Base-by-base conservation (phyloP, 2,888 invertebrate species). In the Apamea epomidion region DNA sequence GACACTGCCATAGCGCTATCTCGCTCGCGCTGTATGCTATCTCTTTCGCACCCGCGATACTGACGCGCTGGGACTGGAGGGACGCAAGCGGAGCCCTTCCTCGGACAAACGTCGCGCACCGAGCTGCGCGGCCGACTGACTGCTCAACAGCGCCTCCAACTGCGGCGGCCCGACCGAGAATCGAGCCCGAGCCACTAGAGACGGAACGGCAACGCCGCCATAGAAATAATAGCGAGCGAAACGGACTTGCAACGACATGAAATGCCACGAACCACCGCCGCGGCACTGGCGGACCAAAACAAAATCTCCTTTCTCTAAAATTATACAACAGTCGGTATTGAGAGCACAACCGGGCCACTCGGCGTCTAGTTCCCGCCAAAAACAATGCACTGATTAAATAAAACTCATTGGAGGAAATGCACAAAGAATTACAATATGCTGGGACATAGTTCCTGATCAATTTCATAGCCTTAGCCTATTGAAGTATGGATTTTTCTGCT, bases 61-160 rank as follows among this genome's bases (percentile, higher is more conserved):
- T 79, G 84, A 73, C 87, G 86, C 90, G 85, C 89, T 85, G 85
- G 88, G 92, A 90, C 91, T 91, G 90, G 92, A 92, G 93, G 93
- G 94, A 94, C 93, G 93, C 92, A 90, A 92, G 91, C 93, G 92
- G 94, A 94, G 93, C 93, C 95, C 94, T 95, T 87, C 93, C 94
- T 92, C 94, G 94, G 93, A 96, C 96, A 94, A 95, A 96, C 97
- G 97, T 97, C 97, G 97, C 96, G 96, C 95, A 96, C 96, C 95
- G 92, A 96, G 96, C 94, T 96, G 97, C 97, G 97, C 97, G 96
- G 94, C 96, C 94, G 96, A 97, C 97, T 96, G 97, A 97, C 96
- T 95, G 93, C 92, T 93, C 91, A 48, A 89, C 91, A 92, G 92
- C 91, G 92, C 93, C 92, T 91, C 91, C 91, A 91, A 90, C 91